Evolutionary conservation across 2,113 vertebrate species (phyloP).

Genomic region (Cinclus mexicanus): DNA sequence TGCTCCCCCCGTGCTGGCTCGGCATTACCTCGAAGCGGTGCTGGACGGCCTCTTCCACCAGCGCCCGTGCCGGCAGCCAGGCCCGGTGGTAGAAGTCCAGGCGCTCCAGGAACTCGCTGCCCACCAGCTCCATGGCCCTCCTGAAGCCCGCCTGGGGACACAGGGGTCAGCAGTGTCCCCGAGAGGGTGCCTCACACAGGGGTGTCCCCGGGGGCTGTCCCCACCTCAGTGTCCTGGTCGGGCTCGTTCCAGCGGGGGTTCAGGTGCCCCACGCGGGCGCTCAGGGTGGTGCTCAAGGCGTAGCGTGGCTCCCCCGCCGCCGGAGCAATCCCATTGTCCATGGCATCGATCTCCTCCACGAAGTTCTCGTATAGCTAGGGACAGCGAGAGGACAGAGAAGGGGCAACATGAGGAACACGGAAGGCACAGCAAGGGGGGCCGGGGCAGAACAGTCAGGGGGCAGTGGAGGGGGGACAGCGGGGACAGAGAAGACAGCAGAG

Average conservation of each 20-base stretch:
- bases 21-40: conserved; percentile 79
- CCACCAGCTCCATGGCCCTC: conserved; percentile 85
- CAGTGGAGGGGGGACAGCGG: not conserved
- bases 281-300: conserved; percentile 82
- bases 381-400: no score
- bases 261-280: conserved; percentile 84
- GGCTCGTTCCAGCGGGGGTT: conserved; percentile 91
- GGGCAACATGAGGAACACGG: not conserved
- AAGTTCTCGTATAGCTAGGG: conserved; percentile 92
- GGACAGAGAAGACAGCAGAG: not conserved
- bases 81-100: conserved; percentile 82
- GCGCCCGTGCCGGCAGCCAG: conserved; percentile 87
- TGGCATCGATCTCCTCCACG: conserved; percentile 91
- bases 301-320: conserved; percentile 86
- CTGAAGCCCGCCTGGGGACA: conserved; percentile 81
- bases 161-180: not conserved
- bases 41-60: conserved; percentile 85
- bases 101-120: conserved; percentile 85
- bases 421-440: not conserved
- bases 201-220: accelerated
- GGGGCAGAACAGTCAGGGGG: no score
- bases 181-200: accelerated
- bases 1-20: accelerated
- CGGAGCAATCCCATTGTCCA: conserved; percentile 93
- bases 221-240: not conserved